These are phyloP conservation scores for Pollicipes pollicipes DNA, from an alignment of 1,140 invertebrate species.

Conservation along the genomic window DNA sequence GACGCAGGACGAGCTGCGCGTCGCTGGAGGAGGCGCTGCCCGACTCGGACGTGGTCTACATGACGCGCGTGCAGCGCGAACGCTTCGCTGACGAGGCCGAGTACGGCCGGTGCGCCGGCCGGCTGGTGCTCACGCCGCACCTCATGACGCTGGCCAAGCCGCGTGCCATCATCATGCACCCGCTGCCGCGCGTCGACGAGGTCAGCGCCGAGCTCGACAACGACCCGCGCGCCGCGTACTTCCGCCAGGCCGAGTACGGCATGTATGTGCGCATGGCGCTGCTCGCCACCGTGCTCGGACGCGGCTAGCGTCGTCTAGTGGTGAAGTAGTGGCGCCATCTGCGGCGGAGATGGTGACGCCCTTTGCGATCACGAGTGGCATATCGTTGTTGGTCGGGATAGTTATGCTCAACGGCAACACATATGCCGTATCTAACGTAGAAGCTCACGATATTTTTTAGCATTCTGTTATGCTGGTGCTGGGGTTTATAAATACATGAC, in stretches of 20 bases:
- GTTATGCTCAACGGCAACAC: too few relatives aligned
- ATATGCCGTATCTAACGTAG: too few relatives aligned
- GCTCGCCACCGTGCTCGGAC: slow-evolving; percentile 68
- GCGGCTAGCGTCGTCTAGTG: slow-evolving; percentile 10
- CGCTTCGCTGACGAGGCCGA: slow-evolving; percentile 66
- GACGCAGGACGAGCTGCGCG: slow-evolving; percentile 37
- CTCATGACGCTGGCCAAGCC: slow-evolving; percentile 85
- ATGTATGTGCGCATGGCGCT: slow-evolving; percentile 97
- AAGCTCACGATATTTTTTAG: too few relatives aligned
- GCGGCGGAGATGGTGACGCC: too few relatives aligned
- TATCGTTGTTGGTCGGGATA: too few relatives aligned
- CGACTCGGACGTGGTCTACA: slow-evolving; percentile 91
- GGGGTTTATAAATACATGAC: too few relatives aligned
- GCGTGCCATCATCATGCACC: slow-evolving; percentile 94
- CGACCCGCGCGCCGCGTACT: slow-evolving; percentile 93
- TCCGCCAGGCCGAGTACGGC: slow-evolving; percentile 92
- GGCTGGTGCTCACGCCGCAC: slow-evolving; percentile 78
- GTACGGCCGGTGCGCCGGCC: slow-evolving; percentile 70
- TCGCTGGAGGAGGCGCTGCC: slow-evolving; percentile 65
- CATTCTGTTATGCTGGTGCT: too few relatives aligned
- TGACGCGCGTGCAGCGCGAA: slow-evolving; percentile 94
- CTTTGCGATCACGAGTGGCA: too few relatives aligned
- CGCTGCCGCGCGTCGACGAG: slow-evolving; percentile 82
- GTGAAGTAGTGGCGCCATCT: too few relatives aligned
- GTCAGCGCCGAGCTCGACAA: slow-evolving; percentile 85